Percentiles rank a stretch among this genome's conserved stretches.
Conservation (phyloP, 2,113 vertebrate genomes). For the Castor canadensis region DNA sequence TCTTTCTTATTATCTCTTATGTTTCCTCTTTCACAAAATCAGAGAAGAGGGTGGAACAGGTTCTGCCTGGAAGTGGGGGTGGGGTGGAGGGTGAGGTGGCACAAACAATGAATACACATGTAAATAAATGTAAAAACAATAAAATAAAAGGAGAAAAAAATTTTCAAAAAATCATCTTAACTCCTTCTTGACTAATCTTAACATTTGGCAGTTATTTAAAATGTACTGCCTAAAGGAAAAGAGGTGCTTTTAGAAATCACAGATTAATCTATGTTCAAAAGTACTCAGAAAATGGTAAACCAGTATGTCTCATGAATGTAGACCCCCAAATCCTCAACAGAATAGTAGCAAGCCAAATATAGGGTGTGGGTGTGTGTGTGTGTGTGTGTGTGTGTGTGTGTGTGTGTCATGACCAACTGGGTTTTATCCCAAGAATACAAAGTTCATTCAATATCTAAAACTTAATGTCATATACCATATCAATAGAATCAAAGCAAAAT, state of each 20-base stretch:
- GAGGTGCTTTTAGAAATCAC: background rate
- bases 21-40: no score
- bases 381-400: no score
- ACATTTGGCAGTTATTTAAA: background rate
- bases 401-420: background rate
- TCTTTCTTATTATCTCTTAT: no score
- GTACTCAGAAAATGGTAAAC: background rate
- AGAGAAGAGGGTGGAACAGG: no score
- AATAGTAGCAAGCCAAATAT: background rate
- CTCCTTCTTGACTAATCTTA: background rate
- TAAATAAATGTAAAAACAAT: no score
- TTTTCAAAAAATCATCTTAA: background rate
- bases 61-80: no score
- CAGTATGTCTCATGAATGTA: background rate
- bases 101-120: no score
- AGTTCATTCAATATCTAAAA: background rate
- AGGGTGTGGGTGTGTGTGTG: no score
- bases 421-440: background rate
- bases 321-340: background rate
- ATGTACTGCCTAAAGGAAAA: background rate
- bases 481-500: constrained; percentile 1
- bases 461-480: background rate
- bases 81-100: no score
- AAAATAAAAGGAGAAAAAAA: no score
- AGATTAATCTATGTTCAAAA: background rate